A percentile compares a stretch with the other conserved stretches of the same genome.
Conservation (phyloP, 1,140 invertebrate genomes). For the Zelostemma sp. region DNA sequence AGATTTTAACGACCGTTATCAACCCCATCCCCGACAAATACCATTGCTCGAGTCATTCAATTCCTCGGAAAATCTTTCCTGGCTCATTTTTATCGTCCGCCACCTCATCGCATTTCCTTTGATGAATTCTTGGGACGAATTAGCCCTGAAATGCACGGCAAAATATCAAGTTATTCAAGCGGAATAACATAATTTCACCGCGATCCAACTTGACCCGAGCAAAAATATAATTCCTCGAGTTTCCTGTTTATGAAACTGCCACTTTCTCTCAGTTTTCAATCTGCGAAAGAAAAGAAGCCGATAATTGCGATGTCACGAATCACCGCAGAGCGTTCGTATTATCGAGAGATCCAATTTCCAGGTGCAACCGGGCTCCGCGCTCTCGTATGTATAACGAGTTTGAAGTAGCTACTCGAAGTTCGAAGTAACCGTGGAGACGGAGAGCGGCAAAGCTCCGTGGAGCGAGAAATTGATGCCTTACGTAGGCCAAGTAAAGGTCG, state of each 20-base stretch:
- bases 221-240: no score
- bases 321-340: neutral
- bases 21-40: neutral
- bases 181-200: no score
- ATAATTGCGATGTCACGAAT: conserved; percentile 9
- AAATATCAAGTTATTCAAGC: no score
- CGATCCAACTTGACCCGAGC: no score
- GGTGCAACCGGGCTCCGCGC: conserved; percentile 9
- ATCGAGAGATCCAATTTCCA: conserved; percentile 27
- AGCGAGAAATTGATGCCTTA: conserved; percentile 39
- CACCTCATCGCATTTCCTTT: no score
- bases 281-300: conserved; percentile 7
- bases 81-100: no score
- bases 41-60: neutral
- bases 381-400: conserved; percentile 37
- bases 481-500: conserved; percentile 25
- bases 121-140: no score
- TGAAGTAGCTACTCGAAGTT: conserved; percentile 40
- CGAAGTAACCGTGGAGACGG: conserved; percentile 11
- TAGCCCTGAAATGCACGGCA: no score
- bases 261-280: neutral
- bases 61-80: conserved; percentile 8
- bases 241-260: neutral
- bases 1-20: neutral
- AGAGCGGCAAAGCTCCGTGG: conserved; percentile 15